Percentiles rank a stretch among this genome's conserved stretches.
Evolutionary conservation across 1,140 invertebrate genomes (phyloP).

Genomic region (Drosophila subobscura): DNA sequence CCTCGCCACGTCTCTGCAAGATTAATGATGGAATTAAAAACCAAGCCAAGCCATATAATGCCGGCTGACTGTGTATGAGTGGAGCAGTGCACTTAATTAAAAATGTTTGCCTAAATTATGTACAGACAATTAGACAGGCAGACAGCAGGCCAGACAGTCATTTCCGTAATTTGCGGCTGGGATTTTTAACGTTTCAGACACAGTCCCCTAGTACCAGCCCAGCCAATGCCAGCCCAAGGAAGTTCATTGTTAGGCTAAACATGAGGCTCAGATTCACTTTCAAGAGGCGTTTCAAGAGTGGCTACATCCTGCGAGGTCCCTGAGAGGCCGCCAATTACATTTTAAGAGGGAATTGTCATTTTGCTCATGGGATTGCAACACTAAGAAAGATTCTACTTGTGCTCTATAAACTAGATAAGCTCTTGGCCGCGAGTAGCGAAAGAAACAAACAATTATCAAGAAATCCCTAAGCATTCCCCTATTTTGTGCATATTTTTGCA

Average conservation of each 20-base stretch:
- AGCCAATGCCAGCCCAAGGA: neutral
- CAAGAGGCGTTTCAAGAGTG: conserved; percentile 24
- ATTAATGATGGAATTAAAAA: conserved; percentile 53
- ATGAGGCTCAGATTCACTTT: conserved; percentile 27
- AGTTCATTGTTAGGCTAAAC: conserved; percentile 48
- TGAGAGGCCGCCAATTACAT: conserved; percentile 40
- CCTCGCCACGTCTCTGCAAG: conserved; percentile 31
- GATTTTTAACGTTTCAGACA: conserved; percentile 15
- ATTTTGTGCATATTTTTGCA: too few relatives aligned
- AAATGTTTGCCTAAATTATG: conserved; percentile 67
- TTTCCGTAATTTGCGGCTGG: conserved; percentile 40
- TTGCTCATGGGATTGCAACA: too few relatives aligned
- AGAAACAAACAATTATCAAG: too few relatives aligned
- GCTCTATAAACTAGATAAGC: neutral
- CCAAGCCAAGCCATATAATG: conserved; percentile 23
- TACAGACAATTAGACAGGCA: conserved; percentile 67
- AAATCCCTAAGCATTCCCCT: too few relatives aligned
- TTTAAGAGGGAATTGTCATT: neutral
- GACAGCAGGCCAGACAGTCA: conserved; percentile 47
- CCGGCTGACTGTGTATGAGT: conserved; percentile 17
- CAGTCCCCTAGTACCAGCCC: neutral
- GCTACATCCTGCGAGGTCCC: conserved; percentile 31
- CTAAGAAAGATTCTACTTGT: too few relatives aligned
- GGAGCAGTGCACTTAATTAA: conserved; percentile 58
- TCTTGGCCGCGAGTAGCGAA: too few relatives aligned